A percentile compares a stretch with the other conserved stretches of the same genome.
These are phyloP conservation scores for Artibeus jamaicensis DNA, from an alignment of 2,797 vertebrate species.

Conservation along the genomic window DNA sequence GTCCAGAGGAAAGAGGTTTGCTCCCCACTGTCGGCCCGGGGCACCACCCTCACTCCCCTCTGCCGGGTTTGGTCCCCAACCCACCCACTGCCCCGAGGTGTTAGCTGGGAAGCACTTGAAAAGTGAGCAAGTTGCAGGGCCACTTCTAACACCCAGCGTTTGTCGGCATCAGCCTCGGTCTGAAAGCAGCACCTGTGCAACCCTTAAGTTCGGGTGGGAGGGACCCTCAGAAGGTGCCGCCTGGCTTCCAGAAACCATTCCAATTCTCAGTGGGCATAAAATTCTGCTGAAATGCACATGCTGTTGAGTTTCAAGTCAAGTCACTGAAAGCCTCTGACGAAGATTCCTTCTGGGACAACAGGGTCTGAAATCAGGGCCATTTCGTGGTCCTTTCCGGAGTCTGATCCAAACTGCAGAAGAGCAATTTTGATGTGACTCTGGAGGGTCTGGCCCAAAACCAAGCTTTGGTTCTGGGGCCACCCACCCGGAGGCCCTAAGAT, in stretches of 20 bases:
- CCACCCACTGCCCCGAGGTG: rapidly evolving
- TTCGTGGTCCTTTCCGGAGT: not conserved
- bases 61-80: not conserved
- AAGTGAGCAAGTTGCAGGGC: not conserved
- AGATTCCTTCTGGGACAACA: rapidly evolving
- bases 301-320: rapidly evolving
- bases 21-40: not conserved
- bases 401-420: not conserved
- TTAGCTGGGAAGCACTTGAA: no score
- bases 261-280: no score
- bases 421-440: not conserved
- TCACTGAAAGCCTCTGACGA: not conserved
- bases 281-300: not conserved
- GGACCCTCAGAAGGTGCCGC: no score
- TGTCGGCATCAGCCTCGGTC: rapidly evolving
- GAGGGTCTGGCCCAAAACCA: not conserved
- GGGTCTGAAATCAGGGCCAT: rapidly evolving
- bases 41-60: rapidly evolving
- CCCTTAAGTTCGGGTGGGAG: no score
- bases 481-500: no score
- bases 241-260: no score
- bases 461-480: no score
- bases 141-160: not conserved
- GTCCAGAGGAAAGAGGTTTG: not conserved
- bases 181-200: no score